Evolutionary conservation across 2,113 vertebrate genomes (phyloP).

Genomic region (Loxodonta africana): DNA sequence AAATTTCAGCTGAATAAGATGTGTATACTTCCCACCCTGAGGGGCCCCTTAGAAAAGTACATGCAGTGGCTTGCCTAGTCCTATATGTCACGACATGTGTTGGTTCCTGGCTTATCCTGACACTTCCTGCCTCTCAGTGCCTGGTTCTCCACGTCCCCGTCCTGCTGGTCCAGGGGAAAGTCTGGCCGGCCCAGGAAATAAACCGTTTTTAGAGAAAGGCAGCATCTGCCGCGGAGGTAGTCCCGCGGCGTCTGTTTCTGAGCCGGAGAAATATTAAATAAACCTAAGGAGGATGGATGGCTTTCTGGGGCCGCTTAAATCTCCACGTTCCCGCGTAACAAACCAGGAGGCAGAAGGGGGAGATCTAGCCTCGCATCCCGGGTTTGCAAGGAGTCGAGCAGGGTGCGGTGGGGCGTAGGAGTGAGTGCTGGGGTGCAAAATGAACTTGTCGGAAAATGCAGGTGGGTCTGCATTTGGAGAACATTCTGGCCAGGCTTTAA

Average conservation of each 20-base stretch:
- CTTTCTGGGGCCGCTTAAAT: slow-evolving; percentile 86
- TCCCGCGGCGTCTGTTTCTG: slow-evolving; percentile 83
- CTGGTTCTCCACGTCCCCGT: background rate
- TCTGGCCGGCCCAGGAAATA: slow-evolving; percentile 81
- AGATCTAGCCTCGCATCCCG: slow-evolving; percentile 47
- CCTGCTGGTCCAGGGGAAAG: slow-evolving; percentile 56
- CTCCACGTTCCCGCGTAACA: slow-evolving; percentile 31
- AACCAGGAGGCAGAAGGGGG: slow-evolving; percentile 61
- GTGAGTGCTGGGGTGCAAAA: background rate
- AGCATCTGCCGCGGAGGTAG: slow-evolving; percentile 83
- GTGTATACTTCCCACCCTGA: slow-evolving; percentile 43
- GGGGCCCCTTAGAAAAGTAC: background rate
- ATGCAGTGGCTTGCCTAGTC: slow-evolving; percentile 16
- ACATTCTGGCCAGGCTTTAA: slow-evolving; percentile 21
- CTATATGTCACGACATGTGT: slow-evolving; percentile 9
- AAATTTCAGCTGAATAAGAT: slow-evolving; percentile 68
- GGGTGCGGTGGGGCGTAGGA: background rate
- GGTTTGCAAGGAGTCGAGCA: background rate
- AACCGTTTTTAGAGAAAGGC: slow-evolving; percentile 83
- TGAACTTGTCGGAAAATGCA: slow-evolving; percentile 55
- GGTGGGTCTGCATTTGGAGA: slow-evolving; percentile 30
- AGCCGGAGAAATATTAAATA: slow-evolving; percentile 88
- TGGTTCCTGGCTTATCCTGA: slow-evolving; percentile 38
- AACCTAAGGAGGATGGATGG: slow-evolving; percentile 87
- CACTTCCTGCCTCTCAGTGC: background rate